phyloP scores from a whole-genome alignment of 2,888 invertebrate genomes.

The Alcis repandata region DNA sequence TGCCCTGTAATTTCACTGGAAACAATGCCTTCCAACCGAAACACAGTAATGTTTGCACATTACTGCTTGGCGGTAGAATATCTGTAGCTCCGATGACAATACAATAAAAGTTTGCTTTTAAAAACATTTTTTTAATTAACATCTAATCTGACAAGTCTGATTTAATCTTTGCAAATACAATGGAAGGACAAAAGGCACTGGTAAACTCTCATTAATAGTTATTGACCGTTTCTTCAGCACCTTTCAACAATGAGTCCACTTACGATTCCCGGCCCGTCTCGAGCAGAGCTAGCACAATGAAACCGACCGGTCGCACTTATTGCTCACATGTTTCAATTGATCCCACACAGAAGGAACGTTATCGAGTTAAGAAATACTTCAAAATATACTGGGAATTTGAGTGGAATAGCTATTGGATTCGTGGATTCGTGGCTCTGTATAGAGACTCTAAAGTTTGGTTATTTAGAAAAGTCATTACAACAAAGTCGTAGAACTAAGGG shows the following conservation, averaged over 20 bases:
- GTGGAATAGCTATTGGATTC: constrained; percentile 5
- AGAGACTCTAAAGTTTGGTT: not conserved
- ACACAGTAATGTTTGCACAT: no score
- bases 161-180: not conserved
- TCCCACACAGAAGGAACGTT: constrained; percentile 49
- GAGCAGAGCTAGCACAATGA: constrained; percentile 66
- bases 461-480: not conserved
- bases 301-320: constrained; percentile 78
- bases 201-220: constrained; percentile 14
- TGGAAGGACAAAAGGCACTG: not conserved
- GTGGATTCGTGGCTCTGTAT: not conserved
- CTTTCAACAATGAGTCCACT: constrained; percentile 50
- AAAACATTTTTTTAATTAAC: no score
- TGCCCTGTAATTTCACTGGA: no score
- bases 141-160: no score
- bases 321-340: constrained; percentile 79
- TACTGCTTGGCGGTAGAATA: no score
- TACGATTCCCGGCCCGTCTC: constrained; percentile 69
- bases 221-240: constrained; percentile 11
- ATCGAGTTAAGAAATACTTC: constrained; percentile 28
- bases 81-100: no score
- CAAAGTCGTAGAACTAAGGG: no score
- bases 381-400: constrained; percentile 15
- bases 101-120: no score
- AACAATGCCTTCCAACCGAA: no score